Percentiles rank a stretch among this genome's conserved stretches.
Evolutionary conservation across 2,113 vertebrate species (phyloP).

Genomic region (Leptosomus discolor): DNA sequence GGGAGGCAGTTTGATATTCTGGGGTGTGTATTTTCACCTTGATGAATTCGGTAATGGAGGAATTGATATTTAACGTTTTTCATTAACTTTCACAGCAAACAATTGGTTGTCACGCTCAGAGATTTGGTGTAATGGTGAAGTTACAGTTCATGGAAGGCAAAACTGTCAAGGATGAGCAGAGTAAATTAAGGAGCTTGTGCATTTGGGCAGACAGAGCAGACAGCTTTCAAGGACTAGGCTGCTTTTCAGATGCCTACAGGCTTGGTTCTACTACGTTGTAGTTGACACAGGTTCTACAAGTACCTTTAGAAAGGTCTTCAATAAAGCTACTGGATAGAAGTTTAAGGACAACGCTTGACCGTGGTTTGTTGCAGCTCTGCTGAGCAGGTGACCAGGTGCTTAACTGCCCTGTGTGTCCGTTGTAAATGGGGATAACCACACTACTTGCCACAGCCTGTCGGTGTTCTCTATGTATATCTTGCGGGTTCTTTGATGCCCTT

Average conservation of each 20-base stretch:
- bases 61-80: not conserved
- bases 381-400: not conserved
- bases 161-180: not conserved
- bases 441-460: not conserved
- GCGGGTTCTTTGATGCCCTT: not conserved
- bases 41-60: not conserved
- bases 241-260: not conserved
- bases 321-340: not conserved
- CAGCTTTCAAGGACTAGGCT: not conserved
- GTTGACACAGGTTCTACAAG: not conserved
- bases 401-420: not conserved
- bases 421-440: not conserved
- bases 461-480: not conserved
- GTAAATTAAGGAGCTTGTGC: not conserved
- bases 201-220: not conserved
- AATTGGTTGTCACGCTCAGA: not conserved
- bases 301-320: not conserved
- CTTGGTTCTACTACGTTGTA: not conserved
- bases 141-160: not conserved
- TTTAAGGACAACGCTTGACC: not conserved
- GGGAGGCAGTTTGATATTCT: not conserved
- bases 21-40: not conserved
- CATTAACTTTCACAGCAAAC: not conserved
- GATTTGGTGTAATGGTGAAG: not conserved
- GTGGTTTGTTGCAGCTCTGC: not conserved